Evolutionary conservation across 2,797 vertebrate species (phyloP), one percentile per base, ranked within the genome.

Genomic region (Alectoris magna): DNA sequence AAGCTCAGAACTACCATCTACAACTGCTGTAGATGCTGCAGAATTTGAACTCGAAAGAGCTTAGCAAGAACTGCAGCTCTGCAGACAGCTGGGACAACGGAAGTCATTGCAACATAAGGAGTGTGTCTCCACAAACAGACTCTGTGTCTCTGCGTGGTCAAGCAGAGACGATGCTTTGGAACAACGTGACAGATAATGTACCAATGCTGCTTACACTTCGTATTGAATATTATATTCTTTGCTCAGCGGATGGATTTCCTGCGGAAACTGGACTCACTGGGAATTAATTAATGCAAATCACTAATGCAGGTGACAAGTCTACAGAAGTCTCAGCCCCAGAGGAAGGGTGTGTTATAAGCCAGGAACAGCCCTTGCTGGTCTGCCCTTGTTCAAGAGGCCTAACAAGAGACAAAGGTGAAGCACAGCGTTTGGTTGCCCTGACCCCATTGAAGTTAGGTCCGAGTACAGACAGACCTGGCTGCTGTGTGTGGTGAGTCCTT

Each of bases 301-400:
- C 51, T 76, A 81, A 71, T 14, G 71, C 70, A 93, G 83, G 90
- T 84, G 91, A 91, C 74, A 94, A 72, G 62, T 6, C 26, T 62
- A 76, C 46, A 80, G 62, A 90, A 96, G 89, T 84, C 55, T 90
- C 80, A 86, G 43, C 74, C 92, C 83, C 38, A 43, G 24, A 93
- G 95, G 88, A 93, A 95, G 89, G 95, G 94, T 84, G 95, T 55
- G 89, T 89, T 91, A 87, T 55, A 49, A 75, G 58, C 38, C 41
- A 68, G 51, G 70, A 93, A 91, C 91, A 90, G 43, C 80, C 90
- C 56, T 73, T 67, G 63, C 67, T 91, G 59, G 59, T 79, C 80
- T 78, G 73, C 51, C 76, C 73, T 84, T 84, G 46, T 67, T 84
- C 15, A 75, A 91, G 70, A 55, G 27, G 75, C 58, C 75, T 67